Evolutionary conservation across 2,888 invertebrate species (phyloP).

Genomic region (Polylopha cassiicola): DNA sequence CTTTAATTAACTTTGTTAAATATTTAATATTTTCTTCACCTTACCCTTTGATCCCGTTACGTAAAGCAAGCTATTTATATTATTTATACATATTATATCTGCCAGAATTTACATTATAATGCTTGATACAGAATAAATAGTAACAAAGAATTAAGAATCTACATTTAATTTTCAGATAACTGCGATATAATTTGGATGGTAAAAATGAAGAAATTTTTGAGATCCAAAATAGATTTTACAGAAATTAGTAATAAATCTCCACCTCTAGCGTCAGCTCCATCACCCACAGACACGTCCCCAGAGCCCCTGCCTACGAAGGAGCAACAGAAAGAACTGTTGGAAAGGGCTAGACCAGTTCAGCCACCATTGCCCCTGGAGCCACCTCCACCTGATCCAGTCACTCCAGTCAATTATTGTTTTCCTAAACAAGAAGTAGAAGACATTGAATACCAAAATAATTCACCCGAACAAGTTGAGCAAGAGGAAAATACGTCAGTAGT

Average conservation of each 20-base stretch:
- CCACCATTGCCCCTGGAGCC: slow-evolving; percentile 43
- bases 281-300: slow-evolving; percentile 1
- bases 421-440: slow-evolving; percentile 40
- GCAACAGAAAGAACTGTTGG: slow-evolving; percentile 11
- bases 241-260: slow-evolving; percentile 24
- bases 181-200: no score
- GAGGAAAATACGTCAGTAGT: neutral
- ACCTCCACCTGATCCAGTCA: slow-evolving; percentile 36
- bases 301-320: slow-evolving; percentile 7
- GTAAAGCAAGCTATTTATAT: slow-evolving; percentile 4
- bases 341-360: slow-evolving; percentile 26
- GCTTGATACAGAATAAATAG: no score
- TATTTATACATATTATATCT: no score
- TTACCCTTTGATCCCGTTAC: slow-evolving; percentile 2
- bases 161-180: no score
- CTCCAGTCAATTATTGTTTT: slow-evolving; percentile 25
- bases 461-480: slow-evolving; percentile 1
- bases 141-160: no score
- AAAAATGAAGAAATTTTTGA: slow-evolving; percentile 58
- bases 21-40: no score
- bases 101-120: no score
- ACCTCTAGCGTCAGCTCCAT: slow-evolving; percentile 5
- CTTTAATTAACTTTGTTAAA: no score
- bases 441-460: slow-evolving; percentile 28
- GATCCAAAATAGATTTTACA: slow-evolving; percentile 40